Conservation (phyloP, 37 sponge, comb jelly and placozoan species). For the Agelas oroides region DNA sequence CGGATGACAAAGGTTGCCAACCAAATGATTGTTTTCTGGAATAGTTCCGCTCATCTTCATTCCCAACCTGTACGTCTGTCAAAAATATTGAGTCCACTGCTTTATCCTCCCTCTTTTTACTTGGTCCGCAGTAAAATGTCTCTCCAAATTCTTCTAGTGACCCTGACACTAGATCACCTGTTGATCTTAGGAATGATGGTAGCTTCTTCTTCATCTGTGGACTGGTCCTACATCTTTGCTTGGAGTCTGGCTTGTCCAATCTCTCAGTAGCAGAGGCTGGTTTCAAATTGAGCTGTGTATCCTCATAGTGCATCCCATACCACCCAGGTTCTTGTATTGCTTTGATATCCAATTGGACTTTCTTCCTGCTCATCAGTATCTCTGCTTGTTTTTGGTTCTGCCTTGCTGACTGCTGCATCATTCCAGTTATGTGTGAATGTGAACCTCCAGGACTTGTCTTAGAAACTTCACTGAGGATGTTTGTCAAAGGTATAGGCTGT, state of each 20-base stretch:
- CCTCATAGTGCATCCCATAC: neutral
- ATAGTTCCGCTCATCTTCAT: neutral
- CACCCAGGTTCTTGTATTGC: neutral
- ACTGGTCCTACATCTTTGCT: neutral
- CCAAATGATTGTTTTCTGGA: neutral
- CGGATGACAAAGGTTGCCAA: conserved; percentile 48
- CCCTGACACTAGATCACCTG: conserved; percentile 10
- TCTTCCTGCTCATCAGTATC: conserved; percentile 8
- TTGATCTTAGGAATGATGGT: conserved; percentile 2
- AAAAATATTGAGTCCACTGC: neutral
- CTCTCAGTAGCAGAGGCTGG: neutral
- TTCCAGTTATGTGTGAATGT: too few species aligned
- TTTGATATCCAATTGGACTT: neutral
- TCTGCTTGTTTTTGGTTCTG: too few species aligned
- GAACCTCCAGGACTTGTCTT: too few species aligned
- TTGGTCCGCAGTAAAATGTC: neutral
- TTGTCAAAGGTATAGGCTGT: too few species aligned
- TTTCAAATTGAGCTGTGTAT: too few species aligned
- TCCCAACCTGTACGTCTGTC: neutral
- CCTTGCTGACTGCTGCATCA: too few species aligned
- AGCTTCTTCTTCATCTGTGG: conserved; percentile 2
- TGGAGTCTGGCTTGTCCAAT: neutral
- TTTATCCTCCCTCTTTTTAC: neutral
- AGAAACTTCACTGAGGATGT: too few species aligned
- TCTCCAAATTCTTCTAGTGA: conserved; percentile 32